Evolutionary conservation across 1,140 invertebrate species (phyloP), one percentile per base, ranked within the genome.

Genomic region (Rhysida immarginata): DNA sequence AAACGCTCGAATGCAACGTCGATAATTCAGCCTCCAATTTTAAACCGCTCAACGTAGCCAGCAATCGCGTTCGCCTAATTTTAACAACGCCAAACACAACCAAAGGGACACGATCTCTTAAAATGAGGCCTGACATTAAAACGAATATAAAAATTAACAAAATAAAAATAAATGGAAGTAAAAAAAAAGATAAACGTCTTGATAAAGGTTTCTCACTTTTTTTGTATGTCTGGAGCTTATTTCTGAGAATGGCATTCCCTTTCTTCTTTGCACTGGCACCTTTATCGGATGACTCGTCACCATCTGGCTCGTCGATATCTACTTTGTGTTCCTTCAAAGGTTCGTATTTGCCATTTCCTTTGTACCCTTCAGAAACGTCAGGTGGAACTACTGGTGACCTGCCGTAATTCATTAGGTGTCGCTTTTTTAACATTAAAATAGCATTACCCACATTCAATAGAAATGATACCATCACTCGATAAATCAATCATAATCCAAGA

Each of bases 11-110:
- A 64, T 92, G 85, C 18, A 93, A 75, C 64, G 82, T 86, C 16
- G 82, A 84, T 45, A 93, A 83, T 69, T 92, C 87, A 11, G 87
- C 87, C 66, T 94, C 88, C 26, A 95, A 72, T 69, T 96, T 95
- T 16, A 96, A 73, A 0, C 92, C 92, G 65, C 90, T 94, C 1
- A 97, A 70, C 2, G 91, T 90, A 0, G 93, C 93, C 56, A 93
- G 71, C 2, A 96, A 71, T 27, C 87, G 78, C 0, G 90, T 91
- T 55, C 87, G 79, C 61, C 92, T 85, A 50, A 96, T 89, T 66
- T 85, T 83, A 16, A 81, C 83, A n/a, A 87, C 83, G 1, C 89
- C 89, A 67, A 90, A 87, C 3, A 94, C 81, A n/a, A 87, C 75
- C 60, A 81, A 70, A 26, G 74, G 74, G 14, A 73, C 70, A 50